phyloP scores from a whole-genome alignment of 2,888 invertebrate genomes.

The Diaperis boleti region DNA sequence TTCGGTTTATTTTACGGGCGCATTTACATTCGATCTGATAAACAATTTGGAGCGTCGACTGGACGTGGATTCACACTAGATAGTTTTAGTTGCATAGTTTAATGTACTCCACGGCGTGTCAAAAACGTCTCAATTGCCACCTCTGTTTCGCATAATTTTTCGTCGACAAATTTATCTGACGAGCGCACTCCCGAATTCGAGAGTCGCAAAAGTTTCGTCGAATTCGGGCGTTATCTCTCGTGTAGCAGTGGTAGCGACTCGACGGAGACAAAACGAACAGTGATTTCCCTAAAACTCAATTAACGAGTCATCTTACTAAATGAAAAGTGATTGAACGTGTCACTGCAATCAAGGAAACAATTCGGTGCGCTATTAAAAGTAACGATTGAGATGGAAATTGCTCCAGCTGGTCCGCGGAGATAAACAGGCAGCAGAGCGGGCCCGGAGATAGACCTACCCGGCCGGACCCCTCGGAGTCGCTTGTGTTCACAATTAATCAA shows the following conservation, averaged over 20 bases:
- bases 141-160: conserved; percentile 40
- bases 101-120: conserved; percentile 45
- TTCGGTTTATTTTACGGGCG: conserved; percentile 30
- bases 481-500: conserved; percentile 66
- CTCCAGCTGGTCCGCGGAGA: conserved; percentile 65
- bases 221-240: conserved; percentile 53
- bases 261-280: conserved; percentile 58
- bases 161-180: conserved; percentile 32
- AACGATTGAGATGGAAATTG: conserved; percentile 68
- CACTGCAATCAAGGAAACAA: conserved; percentile 67
- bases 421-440: conserved; percentile 62
- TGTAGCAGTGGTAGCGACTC: conserved; percentile 57
- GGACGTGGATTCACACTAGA: background rate
- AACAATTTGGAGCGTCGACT: conserved; percentile 28
- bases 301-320: conserved; percentile 67
- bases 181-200: background rate
- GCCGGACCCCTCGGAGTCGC: conserved; percentile 54
- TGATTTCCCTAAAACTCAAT: conserved; percentile 66
- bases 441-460: conserved; percentile 54
- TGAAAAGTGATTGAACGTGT: conserved; percentile 68
- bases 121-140: conserved; percentile 59
- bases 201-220: conserved; percentile 37
- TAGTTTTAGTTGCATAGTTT: conserved; percentile 3
- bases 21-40: conserved; percentile 40
- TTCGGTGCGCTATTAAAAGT: conserved; percentile 67